These are phyloP conservation scores for Gadopsis bispinosus DNA, from an alignment of 2,797 vertebrate species.

Conservation along the genomic window DNA sequence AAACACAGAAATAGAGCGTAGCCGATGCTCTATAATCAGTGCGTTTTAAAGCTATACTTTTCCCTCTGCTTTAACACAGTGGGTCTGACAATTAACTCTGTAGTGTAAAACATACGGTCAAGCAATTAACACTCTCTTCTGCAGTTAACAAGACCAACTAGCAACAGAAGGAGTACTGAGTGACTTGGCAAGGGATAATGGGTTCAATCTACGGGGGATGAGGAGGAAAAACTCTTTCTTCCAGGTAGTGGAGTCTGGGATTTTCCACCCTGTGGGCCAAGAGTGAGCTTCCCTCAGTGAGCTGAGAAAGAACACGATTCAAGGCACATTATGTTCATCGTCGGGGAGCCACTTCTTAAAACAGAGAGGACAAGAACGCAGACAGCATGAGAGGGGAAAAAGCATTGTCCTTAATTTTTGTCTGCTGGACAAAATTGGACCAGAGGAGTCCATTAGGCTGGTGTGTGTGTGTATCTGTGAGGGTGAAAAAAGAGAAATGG, in stretches of 20 bases:
- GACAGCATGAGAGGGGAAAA: conserved; percentile 31
- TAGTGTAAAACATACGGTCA: conserved; percentile 65
- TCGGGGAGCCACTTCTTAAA: conserved; percentile 59
- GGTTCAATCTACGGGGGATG: conserved; percentile 68
- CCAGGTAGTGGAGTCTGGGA: conserved; percentile 60
- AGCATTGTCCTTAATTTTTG: conserved; percentile 54
- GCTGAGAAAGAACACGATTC: conserved; percentile 64
- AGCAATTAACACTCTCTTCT: conserved; percentile 61
- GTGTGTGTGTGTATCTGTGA: conserved; percentile 1
- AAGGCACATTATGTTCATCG: conserved; percentile 69
- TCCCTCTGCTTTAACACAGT: conserved; percentile 13
- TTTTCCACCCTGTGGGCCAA: conserved; percentile 71
- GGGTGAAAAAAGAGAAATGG: neutral
- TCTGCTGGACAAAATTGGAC: conserved; percentile 63
- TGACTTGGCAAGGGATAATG: conserved; percentile 62
- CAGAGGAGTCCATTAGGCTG: conserved; percentile 59
- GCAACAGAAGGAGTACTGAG: conserved; percentile 67
- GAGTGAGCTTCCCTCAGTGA: conserved; percentile 63
- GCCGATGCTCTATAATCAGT: conserved; percentile 1
- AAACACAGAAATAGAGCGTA: neutral
- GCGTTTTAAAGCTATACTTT: conserved; percentile 11
- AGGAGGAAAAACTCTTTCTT: conserved; percentile 55
- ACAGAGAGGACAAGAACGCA: conserved; percentile 59
- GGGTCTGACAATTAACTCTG: conserved; percentile 51
- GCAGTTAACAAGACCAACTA: conserved; percentile 68